Evolutionary conservation across 1,140 invertebrate species (phyloP).

Genomic region (Anoplolepis gracilipes): DNA sequence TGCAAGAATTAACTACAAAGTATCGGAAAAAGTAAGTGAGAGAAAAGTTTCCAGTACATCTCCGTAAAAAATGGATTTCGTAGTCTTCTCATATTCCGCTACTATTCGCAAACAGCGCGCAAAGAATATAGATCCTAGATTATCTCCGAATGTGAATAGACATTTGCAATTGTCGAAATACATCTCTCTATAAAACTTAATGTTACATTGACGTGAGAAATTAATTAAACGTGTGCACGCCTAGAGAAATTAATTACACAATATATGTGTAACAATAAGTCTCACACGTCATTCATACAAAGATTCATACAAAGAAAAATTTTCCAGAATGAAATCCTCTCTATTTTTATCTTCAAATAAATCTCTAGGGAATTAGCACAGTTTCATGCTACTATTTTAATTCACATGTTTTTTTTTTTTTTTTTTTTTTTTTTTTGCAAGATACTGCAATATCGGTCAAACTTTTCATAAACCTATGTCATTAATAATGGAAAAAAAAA

Average conservation of each 20-base stretch:
- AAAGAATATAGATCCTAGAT: background rate
- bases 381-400: background rate
- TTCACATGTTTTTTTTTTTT: background rate
- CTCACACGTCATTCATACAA: background rate
- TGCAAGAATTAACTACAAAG: background rate
- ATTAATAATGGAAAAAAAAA: background rate
- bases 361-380: background rate
- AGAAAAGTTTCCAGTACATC: background rate
- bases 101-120: too few relatives aligned
- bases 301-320: background rate
- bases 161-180: background rate
- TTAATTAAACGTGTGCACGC: background rate
- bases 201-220: conserved; percentile 13
- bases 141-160: too few relatives aligned
- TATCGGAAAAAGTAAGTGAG: background rate
- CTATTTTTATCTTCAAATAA: background rate
- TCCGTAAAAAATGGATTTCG: background rate
- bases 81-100: background rate
- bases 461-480: background rate
- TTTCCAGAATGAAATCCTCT: background rate
- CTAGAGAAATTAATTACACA: background rate
- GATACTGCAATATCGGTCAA: background rate
- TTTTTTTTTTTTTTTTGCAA: background rate
- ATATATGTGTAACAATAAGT: background rate
- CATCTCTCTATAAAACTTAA: background rate